Base-by-base conservation (phyloP, 2,797 vertebrate species). In the Dromococcyx pavoninus region DNA sequence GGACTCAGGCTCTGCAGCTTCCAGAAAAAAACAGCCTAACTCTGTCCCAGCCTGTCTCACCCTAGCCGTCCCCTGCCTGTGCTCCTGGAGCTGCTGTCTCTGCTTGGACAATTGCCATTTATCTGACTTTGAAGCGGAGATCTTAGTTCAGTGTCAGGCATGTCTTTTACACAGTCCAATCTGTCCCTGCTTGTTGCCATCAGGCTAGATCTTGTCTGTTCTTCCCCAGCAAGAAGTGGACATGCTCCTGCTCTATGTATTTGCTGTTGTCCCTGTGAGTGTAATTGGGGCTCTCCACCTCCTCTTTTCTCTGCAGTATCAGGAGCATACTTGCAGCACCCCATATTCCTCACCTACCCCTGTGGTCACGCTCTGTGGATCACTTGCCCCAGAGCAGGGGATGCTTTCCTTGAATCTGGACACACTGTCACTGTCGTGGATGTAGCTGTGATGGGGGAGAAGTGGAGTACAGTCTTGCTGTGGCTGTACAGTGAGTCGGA, bases 1-100 rank as follows among this genome's bases (percentile, higher is more conserved):
- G n/a, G n/a, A n/a, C n/a, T n/a, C n/a, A n/a, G n/a, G n/a, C n/a
- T n/a, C n/a, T n/a, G n/a, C n/a, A n/a, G n/a, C n/a, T n/a, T n/a
- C n/a, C n/a, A n/a, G n/a, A n/a, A n/a, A n/a, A n/a, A n/a, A n/a
- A n/a, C n/a, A n/a, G n/a, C n/a, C n/a, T n/a, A n/a, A n/a, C n/a
- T n/a, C n/a, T 50, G 18, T 50, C 61, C 62, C 57, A 24, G 35
- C 19, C 50, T 2, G 1, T 70, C 76, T 50, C 57, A 86, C n/a
- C 37, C 32, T 7, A 22, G 4, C 7, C 2, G 1, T 10, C 28
- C 3, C 7, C 43, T 58, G n/a, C n/a, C n/a, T n/a, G n/a, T n/a
- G n/a, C n/a, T 64, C 41, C 89, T 32, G 35, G 57, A 1, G 0
- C 4, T 21, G 57, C 44, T 33, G 13, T 39, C 50, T 46, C 43